phyloP scores from a whole-genome alignment of 2,113 vertebrate genomes.

The Forbesichthys agassizii region DNA sequence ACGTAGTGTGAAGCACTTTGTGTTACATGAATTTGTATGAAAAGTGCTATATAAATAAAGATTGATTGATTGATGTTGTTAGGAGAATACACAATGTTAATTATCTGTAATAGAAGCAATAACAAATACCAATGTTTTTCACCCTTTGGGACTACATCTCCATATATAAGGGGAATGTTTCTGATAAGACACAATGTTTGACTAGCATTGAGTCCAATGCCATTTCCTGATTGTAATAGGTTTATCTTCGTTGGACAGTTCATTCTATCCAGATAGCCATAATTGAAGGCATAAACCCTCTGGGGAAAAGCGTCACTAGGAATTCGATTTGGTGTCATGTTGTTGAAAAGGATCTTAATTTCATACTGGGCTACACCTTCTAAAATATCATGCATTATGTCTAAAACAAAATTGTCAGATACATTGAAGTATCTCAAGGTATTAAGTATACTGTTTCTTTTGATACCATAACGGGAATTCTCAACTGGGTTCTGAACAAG shows the following conservation, averaged over 20 bases:
- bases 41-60: too few species aligned
- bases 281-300: constrained; percentile 24
- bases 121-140: constrained; percentile 18
- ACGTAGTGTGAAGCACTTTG: too few species aligned
- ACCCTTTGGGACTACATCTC: constrained; percentile 8
- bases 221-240: constrained; percentile 4
- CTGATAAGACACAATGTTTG: constrained; percentile 15
- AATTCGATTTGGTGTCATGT: constrained; percentile 7
- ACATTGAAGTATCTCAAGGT: constrained; percentile 21
- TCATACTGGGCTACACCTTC: constrained; percentile 20
- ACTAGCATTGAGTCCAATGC: constrained; percentile 22
- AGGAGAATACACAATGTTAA: constrained; percentile 27
- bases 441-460: constrained; percentile 17
- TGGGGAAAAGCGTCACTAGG: neutral
- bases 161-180: constrained; percentile 21
- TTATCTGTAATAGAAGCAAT: constrained; percentile 19
- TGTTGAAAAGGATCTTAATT: constrained; percentile 15
- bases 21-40: too few species aligned
- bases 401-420: constrained; percentile 9
- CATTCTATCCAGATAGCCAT: constrained; percentile 17
- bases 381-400: constrained; percentile 30
- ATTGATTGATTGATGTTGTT: too few species aligned
- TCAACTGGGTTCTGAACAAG: constrained; percentile 11
- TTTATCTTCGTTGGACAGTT: constrained; percentile 14
- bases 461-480: constrained; percentile 1